A percentile compares a stretch with the other conserved stretches of the same genome.
phyloP scores from a whole-genome alignment of 30 jellyfish, hydroid and myxozoan genomes.

The Mastigias papua region DNA sequence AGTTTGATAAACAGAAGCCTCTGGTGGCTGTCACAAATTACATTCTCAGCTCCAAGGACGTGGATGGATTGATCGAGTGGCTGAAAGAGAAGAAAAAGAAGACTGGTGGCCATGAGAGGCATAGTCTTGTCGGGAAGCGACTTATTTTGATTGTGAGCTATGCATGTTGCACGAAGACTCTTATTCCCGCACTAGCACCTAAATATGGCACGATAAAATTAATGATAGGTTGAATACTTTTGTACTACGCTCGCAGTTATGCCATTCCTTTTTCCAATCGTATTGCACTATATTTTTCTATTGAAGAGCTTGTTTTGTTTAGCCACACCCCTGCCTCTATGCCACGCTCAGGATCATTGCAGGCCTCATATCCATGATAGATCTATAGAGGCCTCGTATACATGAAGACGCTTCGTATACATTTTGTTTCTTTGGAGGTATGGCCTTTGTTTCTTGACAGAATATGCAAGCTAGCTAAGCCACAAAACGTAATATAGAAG shows the following conservation, averaged over 20 bases:
- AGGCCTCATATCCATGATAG: too few relatives aligned
- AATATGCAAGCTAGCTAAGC: too few relatives aligned
- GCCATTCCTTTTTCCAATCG: too few relatives aligned
- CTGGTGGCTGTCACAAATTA: conserved; percentile 59
- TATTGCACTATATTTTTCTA: not conserved
- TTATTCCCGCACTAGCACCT: conserved; percentile 17
- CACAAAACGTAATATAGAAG: too few relatives aligned
- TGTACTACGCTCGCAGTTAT: not conserved
- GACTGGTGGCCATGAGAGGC: conserved; percentile 48
- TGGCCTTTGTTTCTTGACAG: too few relatives aligned
- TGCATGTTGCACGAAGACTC: conserved; percentile 53
- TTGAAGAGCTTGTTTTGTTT: not conserved
- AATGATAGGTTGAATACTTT: conserved; percentile 26
- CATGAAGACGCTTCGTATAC: too few relatives aligned
- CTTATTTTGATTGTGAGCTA: conserved; percentile 32
- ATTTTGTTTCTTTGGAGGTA: too few relatives aligned
- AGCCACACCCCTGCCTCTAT: too few relatives aligned
- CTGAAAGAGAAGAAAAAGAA: conserved; percentile 12
- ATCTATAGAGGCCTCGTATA: too few relatives aligned
- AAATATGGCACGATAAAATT: conserved; percentile 39
- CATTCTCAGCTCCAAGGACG: conserved; percentile 22
- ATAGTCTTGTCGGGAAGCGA: conserved; percentile 28
- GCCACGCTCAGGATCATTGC: too few relatives aligned
- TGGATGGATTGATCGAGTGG: conserved; percentile 33
- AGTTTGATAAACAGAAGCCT: conserved; percentile 30